Evolutionary conservation across 2,888 invertebrate genomes (phyloP), one percentile per base, ranked within the genome.

Genomic region (Actias luna): DNA sequence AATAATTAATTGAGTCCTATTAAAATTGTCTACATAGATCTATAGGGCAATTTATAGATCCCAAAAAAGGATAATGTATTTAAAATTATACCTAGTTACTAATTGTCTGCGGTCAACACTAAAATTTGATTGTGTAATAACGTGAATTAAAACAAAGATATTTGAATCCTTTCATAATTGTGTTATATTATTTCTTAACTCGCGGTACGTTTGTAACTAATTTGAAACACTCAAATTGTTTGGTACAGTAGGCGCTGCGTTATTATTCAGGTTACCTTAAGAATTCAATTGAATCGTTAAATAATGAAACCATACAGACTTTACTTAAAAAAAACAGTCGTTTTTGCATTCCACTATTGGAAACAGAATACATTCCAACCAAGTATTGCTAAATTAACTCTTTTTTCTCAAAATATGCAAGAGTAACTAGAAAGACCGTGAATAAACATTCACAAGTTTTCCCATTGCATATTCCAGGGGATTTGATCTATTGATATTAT

Each of bases 111-210:
- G 2, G 22, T 7, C 10, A 46, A 46, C 8, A 46, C 22, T 46
- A 8, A 22, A 25, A 50, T 50, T 10, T 39, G 46, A 25, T 50
- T 50, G 46, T 50, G 46, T 50, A 50, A 50, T 5, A 50, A 22
- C 10, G 12, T 25, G 46, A 50, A 25, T 50, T 25, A 50, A 50
- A 50, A 50, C 46, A 50, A 50, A 50, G 22, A 50, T 50, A 50
- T 50, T 50, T 50, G 12, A 50, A 50, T 50, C 22, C 46, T 50
- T 50, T 50, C 46, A 25, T 50, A 25, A 50, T 50, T 50, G 25
- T 25, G 4, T 25, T 25, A 50, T 25, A 50, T 25, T 22, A 14
- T 50, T 50, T 50, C 46, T 50, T 50, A 50, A 50, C 25, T 42
- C 18, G 8, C 12, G 25, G 12, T 22, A 25, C 46, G 46, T 50